Percentiles rank a stretch among this genome's conserved stretches.
These are phyloP conservation scores for Montifringilla adamsi DNA, from an alignment of 2,113 vertebrate species.

Conservation along the genomic window DNA sequence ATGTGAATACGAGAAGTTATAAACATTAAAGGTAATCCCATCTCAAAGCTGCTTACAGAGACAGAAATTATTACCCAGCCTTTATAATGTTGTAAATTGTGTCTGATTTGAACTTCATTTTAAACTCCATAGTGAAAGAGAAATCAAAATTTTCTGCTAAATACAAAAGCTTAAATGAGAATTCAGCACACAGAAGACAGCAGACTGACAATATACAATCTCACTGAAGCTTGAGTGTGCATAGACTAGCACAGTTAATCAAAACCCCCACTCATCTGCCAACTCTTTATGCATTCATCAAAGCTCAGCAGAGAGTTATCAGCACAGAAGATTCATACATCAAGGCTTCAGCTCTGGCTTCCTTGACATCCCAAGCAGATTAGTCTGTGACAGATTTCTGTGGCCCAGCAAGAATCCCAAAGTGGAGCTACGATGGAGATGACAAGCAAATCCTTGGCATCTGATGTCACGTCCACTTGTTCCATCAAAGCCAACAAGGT, in stretches of 20 bases:
- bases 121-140: slow-evolving; percentile 31
- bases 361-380: slow-evolving; percentile 57
- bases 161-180: slow-evolving; percentile 65
- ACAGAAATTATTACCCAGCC: slow-evolving; percentile 45
- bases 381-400: slow-evolving; percentile 55
- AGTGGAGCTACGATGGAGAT: not conserved
- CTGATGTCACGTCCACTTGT: slow-evolving; percentile 20
- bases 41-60: slow-evolving; percentile 57
- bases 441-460: slow-evolving; percentile 43
- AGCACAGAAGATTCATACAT: slow-evolving; percentile 51
- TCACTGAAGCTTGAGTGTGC: slow-evolving; percentile 50
- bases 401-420: slow-evolving; percentile 23
- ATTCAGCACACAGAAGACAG: slow-evolving; percentile 60
- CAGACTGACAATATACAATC: slow-evolving; percentile 56
- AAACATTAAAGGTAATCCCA: slow-evolving; percentile 57
- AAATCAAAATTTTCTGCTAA: slow-evolving; percentile 59
- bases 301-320: slow-evolving; percentile 61
- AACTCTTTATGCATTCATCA: slow-evolving; percentile 65
- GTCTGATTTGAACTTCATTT: slow-evolving; percentile 67
- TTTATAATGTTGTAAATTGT: slow-evolving; percentile 55
- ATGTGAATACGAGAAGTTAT: slow-evolving; percentile 49
- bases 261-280: slow-evolving; percentile 57
- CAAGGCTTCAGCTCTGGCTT: slow-evolving; percentile 47
- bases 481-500: slow-evolving; percentile 39
- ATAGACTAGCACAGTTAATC: slow-evolving; percentile 62